Base-by-base conservation (phyloP, 2,797 vertebrate species). In the Manis pentadactyla region DNA sequence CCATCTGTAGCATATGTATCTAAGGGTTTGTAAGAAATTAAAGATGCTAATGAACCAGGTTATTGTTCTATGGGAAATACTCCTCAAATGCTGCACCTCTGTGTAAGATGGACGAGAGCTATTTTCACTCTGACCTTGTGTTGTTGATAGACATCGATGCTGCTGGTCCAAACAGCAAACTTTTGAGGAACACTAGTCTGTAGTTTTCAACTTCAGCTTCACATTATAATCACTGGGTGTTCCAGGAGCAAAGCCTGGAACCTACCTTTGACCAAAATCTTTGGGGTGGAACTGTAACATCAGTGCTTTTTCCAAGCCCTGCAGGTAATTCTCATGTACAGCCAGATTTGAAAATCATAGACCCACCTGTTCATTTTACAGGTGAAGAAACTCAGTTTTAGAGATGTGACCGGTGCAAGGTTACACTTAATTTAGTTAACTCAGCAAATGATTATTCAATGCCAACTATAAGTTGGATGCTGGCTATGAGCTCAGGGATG, bases 1-100 rank as follows among this genome's bases (percentile, higher is more conserved):
- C 21, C 25, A 77, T 27, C 6, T 49, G 10, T 79, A 86, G 69
- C 23, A 13, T 34, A 49, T 66, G 12, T n/a, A 69, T 49, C 27
- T 85, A 86, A 84, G 31, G 17, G 18, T 69, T 79, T 93, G 59
- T 74, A 69, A 92, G 61, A 87, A 85, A 82, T 69, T 69, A 85
- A 87, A 73, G 77, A 81, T 64, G 37, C 46, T 93, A 87, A 91
- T 49, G 59, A 89, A 37, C 39, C 53, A 37, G 21, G 46, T 31
- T 94, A 9, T 55, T 96, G 8, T 63, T 79, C 57, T 87, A 7
- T 29, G 39, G 74, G 55, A 96, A 82, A 37, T 71, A 75, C 37
- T 95, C 63, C 29, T 89, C 29, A 55, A 63, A 23, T 81, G 6
- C 81, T 68, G 1, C 7, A 82, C 12, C 37, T 69, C 69, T 87